Conservation (phyloP, 2,888 invertebrate species). For the Fragum fragum region DNA sequence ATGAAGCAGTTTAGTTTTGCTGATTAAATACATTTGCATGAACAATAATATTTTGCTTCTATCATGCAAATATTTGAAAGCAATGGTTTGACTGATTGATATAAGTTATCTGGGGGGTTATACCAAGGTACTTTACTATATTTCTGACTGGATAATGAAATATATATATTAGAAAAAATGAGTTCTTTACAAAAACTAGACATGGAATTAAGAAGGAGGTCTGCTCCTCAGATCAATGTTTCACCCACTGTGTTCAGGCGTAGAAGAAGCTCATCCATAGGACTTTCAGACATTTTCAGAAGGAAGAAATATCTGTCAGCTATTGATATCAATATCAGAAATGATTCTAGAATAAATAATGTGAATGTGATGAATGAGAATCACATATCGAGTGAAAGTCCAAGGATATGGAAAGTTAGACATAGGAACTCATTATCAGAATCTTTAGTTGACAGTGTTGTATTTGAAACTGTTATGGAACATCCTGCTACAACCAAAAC, state of each 20-base stretch:
- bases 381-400: conserved; percentile 1
- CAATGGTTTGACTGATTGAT: too few species aligned
- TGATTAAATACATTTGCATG: too few species aligned
- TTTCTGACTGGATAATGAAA: too few species aligned
- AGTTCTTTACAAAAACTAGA: conserved; percentile 1
- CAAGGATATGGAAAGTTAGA: conserved; percentile 45
- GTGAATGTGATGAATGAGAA: background rate
- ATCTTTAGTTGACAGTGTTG: background rate
- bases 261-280: conserved; percentile 31
- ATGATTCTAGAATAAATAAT: background rate
- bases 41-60: too few species aligned
- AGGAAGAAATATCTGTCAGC: conserved; percentile 16
- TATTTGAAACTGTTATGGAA: conserved; percentile 6
- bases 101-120: too few species aligned
- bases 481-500: background rate
- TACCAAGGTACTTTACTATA: too few species aligned
- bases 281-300: conserved; percentile 42
- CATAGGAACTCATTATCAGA: conserved; percentile 11
- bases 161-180: too few species aligned
- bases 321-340: background rate
- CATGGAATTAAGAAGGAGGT: background rate
- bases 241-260: background rate
- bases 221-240: background rate
- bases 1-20: too few species aligned
- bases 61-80: too few species aligned